phyloP scores from a whole-genome alignment of 2,113 vertebrate species.

The Cettia cetti region DNA sequence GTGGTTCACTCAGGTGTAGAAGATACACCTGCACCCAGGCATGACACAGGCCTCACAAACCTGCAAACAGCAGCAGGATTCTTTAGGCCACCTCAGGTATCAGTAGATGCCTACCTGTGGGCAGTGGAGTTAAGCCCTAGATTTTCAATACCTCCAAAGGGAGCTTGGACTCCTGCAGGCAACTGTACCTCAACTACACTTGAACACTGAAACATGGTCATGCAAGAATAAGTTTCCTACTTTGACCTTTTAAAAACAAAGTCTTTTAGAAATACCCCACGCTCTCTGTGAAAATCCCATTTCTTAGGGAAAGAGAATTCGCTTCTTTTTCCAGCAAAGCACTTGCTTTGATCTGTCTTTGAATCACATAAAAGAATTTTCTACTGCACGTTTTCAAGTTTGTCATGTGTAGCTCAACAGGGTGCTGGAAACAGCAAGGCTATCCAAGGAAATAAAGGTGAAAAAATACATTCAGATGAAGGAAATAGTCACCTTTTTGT shows the following conservation, averaged over 20 bases:
- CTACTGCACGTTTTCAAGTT: background rate
- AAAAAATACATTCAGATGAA: background rate
- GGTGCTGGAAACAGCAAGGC: background rate
- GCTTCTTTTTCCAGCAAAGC: background rate
- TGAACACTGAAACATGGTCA: background rate
- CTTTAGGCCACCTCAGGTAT: background rate
- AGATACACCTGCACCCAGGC: background rate
- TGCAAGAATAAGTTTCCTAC: background rate
- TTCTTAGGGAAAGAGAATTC: background rate
- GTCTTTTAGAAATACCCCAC: background rate
- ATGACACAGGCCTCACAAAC: background rate
- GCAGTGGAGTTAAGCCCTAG: background rate
- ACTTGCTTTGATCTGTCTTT: background rate
- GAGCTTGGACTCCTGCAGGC: background rate
- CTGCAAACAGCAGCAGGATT: background rate
- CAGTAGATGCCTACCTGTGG: background rate
- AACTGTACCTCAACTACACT: background rate
- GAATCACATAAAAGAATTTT: background rate
- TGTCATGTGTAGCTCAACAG: background rate
- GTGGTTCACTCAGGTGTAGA: background rate
- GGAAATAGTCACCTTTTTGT: background rate
- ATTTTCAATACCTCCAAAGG: background rate
- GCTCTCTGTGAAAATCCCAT: background rate
- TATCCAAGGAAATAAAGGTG: background rate
- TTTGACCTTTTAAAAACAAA: background rate